A percentile compares a stretch with the other conserved stretches of the same genome.
Evolutionary conservation across 2,888 invertebrate species (phyloP).

Genomic region (Thymelicus acteon): DNA sequence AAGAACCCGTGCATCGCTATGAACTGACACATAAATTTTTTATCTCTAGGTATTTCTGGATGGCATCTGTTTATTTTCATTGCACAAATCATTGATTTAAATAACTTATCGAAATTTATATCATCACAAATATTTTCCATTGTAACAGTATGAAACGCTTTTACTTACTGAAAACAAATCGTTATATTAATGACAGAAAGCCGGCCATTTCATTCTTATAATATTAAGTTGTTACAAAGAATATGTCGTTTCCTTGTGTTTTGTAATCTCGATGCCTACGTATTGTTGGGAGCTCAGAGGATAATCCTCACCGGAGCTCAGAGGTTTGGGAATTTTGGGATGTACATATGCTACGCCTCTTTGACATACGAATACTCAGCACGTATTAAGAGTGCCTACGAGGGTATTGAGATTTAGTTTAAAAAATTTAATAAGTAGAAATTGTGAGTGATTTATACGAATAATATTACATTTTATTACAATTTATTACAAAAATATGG

Average conservation of each 20-base stretch:
- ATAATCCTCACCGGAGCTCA: not conserved
- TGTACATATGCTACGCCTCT: too few species aligned
- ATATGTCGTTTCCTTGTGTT: slow-evolving; percentile 20
- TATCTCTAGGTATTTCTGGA: slow-evolving; percentile 28
- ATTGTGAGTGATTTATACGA: too few species aligned
- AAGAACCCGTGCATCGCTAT: slow-evolving; percentile 12
- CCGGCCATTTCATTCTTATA: not conserved
- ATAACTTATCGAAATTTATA: slow-evolving; percentile 23
- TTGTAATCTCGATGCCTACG: slow-evolving; percentile 3
- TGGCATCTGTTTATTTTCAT: slow-evolving; percentile 32
- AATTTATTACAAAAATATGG: too few species aligned
- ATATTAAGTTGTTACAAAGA: slow-evolving; percentile 35
- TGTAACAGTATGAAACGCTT: not conserved
- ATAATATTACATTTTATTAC: too few species aligned
- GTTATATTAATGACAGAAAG: not conserved
- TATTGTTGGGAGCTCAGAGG: not conserved
- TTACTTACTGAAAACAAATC: not conserved
- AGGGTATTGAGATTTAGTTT: too few species aligned
- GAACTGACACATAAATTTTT: slow-evolving; percentile 32
- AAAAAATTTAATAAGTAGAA: too few species aligned
- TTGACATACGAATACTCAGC: too few species aligned
- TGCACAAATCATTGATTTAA: slow-evolving; percentile 20
- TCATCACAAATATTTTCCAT: slow-evolving; percentile 4
- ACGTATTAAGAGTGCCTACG: too few species aligned
- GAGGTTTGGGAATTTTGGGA: not conserved